Evolutionary conservation across 2,797 vertebrate species (phyloP).

Genomic region (Scomberomorus guttatus): DNA sequence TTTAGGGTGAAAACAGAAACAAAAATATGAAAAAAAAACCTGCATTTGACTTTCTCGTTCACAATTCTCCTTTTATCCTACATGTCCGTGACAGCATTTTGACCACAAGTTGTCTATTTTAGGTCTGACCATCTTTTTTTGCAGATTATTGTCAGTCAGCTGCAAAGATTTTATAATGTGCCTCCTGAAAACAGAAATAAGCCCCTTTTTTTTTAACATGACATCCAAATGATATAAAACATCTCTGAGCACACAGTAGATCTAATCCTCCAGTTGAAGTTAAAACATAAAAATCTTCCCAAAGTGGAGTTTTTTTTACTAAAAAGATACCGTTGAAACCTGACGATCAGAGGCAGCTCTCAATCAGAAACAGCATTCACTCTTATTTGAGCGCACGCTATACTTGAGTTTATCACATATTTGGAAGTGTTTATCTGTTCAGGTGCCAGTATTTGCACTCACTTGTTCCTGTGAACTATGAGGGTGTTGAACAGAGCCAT

Average conservation of each 20-base stretch:
- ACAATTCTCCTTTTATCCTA: not conserved
- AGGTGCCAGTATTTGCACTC: conserved; percentile 43
- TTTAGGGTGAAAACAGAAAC: not conserved
- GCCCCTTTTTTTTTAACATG: too few relatives aligned
- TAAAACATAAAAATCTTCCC: not conserved
- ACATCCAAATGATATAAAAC: not conserved
- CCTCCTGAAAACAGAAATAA: not conserved
- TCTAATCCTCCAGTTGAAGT: not conserved
- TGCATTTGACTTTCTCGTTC: too few relatives aligned
- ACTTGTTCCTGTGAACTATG: conserved; percentile 32
- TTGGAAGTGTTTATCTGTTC: conserved; percentile 25
- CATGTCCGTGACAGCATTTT: not conserved
- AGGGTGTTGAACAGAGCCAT: conserved; percentile 29
- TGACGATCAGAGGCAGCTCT: not conserved
- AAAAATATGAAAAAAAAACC: not conserved
- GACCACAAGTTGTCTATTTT: not conserved
- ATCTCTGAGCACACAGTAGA: conserved; percentile 1
- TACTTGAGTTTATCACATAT: conserved; percentile 1
- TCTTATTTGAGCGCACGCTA: not conserved
- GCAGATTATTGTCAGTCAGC: not conserved
- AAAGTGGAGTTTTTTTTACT: not conserved
- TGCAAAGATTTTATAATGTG: not conserved
- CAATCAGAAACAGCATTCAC: not conserved
- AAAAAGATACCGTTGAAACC: not conserved
- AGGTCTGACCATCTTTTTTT: not conserved